phyloP scores from a whole-genome alignment of 2,888 invertebrate genomes.

The Tupiocoris notatus region DNA sequence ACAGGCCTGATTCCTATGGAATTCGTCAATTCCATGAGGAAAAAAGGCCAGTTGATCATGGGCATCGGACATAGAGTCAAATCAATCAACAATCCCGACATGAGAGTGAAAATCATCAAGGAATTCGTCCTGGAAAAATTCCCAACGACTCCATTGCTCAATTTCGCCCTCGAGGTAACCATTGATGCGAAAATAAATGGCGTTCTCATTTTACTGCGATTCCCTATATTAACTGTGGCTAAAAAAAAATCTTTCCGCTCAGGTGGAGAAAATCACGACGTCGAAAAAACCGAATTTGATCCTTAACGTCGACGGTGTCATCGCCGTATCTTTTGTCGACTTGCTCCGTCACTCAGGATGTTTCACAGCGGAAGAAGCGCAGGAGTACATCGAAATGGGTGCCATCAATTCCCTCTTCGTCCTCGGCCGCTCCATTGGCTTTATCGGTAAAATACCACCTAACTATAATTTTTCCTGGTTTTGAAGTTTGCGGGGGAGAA shows the following conservation, averaged over 20 bases:
- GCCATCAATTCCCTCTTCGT: conserved; percentile 98
- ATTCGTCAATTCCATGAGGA: conserved; percentile 96
- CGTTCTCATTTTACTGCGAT: too few species aligned
- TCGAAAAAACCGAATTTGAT: conserved; percentile 99
- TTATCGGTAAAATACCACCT: conserved; percentile 73
- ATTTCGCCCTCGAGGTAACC: conserved; percentile 91
- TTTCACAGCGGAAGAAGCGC: conserved; percentile 94
- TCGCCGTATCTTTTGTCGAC: conserved; percentile 96
- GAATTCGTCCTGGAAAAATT: conserved; percentile 92
- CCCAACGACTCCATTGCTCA: conserved; percentile 89
- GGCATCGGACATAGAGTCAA: conserved; percentile 92
- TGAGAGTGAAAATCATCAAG: conserved; percentile 94
- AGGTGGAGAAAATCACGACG: conserved; percentile 93
- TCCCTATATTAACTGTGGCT: background rate
- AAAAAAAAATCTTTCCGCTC: background rate
- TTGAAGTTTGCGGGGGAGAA: too few species aligned
- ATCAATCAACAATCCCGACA: conserved; percentile 97
- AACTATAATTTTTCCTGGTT: too few species aligned
- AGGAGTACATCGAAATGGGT: conserved; percentile 96
- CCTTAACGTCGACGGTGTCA: conserved; percentile 97
- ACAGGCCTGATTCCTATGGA: conserved; percentile 86
- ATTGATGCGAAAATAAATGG: too few species aligned
- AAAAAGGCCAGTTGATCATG: conserved; percentile 97
- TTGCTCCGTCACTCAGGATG: conserved; percentile 90
- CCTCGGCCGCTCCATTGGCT: conserved; percentile 95